Base-by-base conservation (phyloP, 2,888 invertebrate genomes). In the Tholera decimalis region DNA sequence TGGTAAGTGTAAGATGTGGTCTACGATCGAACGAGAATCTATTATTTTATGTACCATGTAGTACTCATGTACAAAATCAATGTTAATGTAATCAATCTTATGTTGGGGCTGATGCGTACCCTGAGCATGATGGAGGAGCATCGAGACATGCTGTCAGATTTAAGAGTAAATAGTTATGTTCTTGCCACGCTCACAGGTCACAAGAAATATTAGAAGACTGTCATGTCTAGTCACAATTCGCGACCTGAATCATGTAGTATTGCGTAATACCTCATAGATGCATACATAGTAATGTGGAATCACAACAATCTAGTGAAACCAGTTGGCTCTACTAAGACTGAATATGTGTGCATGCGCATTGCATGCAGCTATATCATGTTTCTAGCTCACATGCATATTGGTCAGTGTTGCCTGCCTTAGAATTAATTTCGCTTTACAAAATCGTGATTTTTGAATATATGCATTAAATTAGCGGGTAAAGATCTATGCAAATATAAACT, bases 271-370 rank as follows among this genome's bases (percentile, higher is more conserved):
- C 39, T 72, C 46, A 60, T 50, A 67, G 44, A 53, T 50, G 37
- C 22, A 54, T 30, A 54, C 44, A 63, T 58, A 55, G 55, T 59
- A 43, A 68, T 41, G 53, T 64, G 35, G 66, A 66, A 62, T 62
- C 53, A 63, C 49, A 58, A 68, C 62, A 68, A 72, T 63, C 68
- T 63, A 63, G 65, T 54, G 56, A 57, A 76, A 74, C 79, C 60
- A 68, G 68, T 76, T 61, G 60, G 30, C 18, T 47, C 68, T 56
- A 55, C 18, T 28, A 24, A 24, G 33, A 35, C 9, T 15, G 41
- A 46, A 35, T 47, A 49, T 55, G 65, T 71, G 47, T 59, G 56
- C 28, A 71, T 18, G 47, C 55, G 43, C 26, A 49, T 53, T 65
- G 54, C 54, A 65, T 49, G 57, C 63, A 46, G 41, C 43, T 33